A percentile compares a stretch with the other conserved stretches of the same genome.
Conservation (phyloP, 64 coral and sea anemone genomes). For the Actinia equina region DNA sequence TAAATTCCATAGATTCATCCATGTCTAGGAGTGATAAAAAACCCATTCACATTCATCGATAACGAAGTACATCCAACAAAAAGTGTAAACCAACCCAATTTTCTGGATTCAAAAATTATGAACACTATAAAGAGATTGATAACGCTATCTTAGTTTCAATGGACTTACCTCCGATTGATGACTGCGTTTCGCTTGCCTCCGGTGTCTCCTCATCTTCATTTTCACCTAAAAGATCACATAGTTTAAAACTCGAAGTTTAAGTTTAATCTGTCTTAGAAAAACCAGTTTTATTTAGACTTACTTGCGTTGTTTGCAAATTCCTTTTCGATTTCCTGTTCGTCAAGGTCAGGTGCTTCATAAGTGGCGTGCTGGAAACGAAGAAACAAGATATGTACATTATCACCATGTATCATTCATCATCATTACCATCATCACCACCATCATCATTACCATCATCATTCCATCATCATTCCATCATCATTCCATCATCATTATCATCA, state of each 20-base stretch:
- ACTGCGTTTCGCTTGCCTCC: slow-evolving; percentile 12
- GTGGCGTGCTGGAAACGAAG: slow-evolving; percentile 67
- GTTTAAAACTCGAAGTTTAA: background rate
- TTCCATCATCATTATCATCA: too few species aligned
- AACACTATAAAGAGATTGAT: too few species aligned
- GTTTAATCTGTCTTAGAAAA: background rate
- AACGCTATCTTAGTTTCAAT: background rate
- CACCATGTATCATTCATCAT: background rate
- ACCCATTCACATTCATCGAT: background rate
- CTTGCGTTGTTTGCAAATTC: slow-evolving; percentile 15
- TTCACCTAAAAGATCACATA: slow-evolving; percentile 3
- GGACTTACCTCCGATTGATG: background rate
- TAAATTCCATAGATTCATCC: background rate
- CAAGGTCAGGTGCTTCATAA: slow-evolving; percentile 87
- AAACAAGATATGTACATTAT: background rate
- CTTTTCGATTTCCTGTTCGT: slow-evolving; percentile 61
- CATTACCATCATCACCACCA: background rate
- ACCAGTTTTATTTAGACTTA: background rate
- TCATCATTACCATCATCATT: background rate
- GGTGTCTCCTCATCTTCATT: slow-evolving; percentile 31
- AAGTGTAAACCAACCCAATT: too few species aligned
- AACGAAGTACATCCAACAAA: too few species aligned
- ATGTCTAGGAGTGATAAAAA: background rate
- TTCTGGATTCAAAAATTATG: too few species aligned
- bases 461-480: background rate